Evolutionary conservation across 2,888 invertebrate genomes (phyloP), one percentile per base, ranked within the genome.

Genomic region (Pachliopta kotzebuea): DNA sequence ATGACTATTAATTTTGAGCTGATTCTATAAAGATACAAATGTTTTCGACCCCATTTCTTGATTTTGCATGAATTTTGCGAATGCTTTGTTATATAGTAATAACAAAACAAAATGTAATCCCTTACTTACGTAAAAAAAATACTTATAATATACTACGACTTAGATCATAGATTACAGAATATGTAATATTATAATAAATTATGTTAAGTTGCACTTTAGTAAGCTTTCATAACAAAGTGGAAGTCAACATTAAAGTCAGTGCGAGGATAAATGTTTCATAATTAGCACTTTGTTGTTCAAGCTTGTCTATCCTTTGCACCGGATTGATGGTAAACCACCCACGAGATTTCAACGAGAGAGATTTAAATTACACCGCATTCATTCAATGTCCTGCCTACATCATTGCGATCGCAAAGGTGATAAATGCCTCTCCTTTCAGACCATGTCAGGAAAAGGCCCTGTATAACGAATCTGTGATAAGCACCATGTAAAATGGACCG

Each of bases 401-500:
- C 80, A 81, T 81, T 83, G 79, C 78, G 72, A 72, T 74, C 76
- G 75, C 73, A 69, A 74, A 76, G 75, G 78, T 85, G 85, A 87
- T 86, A 84, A 87, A 89, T 88, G 83, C 77, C 71, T 72, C 77
- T 83, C 83, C 85, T 85, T 86, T 78, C 83, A 86, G 75, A 75
- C 70, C 76, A 75, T 76, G 81, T 78, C 78, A 75, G 79, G 76
- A 74, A 73, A 70, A 76, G 75, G 81, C 76, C 75, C 77, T 76
- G 77, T 76, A 77, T 80, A 82, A 80, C 79, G 76, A 76, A 76
- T 71, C 74, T 74, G 79, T 84, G 81, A 84, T 84, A 56, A 11
- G 37, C 21, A 42, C 31, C 18, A 6, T 45, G 45, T 45, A 45
- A 45, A 18, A 6, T 6, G 18, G 6, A 2, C 18, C 42, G 42